Conservation (phyloP, 1,140 invertebrate species). For the Brachionus asplanchnoidis region DNA sequence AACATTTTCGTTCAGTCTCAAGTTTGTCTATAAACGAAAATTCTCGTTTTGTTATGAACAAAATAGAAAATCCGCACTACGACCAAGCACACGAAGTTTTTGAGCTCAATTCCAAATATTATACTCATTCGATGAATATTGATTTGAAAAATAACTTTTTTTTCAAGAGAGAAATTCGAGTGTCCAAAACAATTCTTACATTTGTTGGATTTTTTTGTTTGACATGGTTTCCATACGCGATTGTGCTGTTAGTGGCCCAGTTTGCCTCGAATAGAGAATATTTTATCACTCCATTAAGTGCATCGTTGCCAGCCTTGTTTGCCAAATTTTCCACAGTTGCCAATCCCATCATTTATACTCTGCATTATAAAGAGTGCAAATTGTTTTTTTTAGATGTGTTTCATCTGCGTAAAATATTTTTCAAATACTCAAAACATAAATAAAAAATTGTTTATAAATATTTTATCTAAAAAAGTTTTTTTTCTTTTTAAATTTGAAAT, state of each 20-base stretch:
- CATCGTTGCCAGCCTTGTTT: constrained; percentile 23
- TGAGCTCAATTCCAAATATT: neutral
- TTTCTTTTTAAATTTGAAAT: neutral
- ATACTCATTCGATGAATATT: neutral
- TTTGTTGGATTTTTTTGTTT: constrained; percentile 1
- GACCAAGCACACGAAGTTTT: neutral
- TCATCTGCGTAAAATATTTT: neutral
- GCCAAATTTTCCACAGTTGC: constrained; percentile 29
- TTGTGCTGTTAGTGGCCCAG: neutral
- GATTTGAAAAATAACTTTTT: constrained; percentile 20
- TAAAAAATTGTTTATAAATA: neutral
- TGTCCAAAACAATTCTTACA: neutral
- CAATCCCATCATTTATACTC: constrained; percentile 25
- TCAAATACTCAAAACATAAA: neutral
- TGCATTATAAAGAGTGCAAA: constrained; percentile 4
- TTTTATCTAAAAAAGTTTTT: neutral
- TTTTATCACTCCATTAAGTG: neutral
- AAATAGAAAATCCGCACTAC: neutral
- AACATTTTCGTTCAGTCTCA: neutral
- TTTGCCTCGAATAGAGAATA: neutral
- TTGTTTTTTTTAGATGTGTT: neutral
- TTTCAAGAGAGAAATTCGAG: constrained; percentile 23
- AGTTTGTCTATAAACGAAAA: neutral
- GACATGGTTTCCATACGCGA: neutral
- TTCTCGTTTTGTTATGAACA: neutral